phyloP scores from a whole-genome alignment of 2,113 vertebrate species.

The Sylvilagus bachmani region DNA sequence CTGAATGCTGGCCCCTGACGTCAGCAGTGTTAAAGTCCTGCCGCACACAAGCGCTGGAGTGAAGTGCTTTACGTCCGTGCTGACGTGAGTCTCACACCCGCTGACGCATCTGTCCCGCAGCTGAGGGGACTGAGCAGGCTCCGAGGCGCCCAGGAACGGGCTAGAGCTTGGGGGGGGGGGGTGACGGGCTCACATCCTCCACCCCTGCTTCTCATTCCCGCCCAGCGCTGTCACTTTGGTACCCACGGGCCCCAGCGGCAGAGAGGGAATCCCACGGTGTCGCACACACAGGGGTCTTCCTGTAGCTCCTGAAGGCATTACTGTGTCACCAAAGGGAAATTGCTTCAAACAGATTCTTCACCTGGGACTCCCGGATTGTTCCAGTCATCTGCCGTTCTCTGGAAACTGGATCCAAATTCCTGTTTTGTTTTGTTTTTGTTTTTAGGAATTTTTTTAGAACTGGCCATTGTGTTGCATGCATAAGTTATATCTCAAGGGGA shows the following conservation, averaged over 20 bases:
- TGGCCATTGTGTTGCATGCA: neutral
- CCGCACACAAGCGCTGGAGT: neutral
- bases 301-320: neutral
- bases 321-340: neutral
- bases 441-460: neutral
- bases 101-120: neutral
- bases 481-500: neutral
- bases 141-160: neutral
- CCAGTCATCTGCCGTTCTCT: neutral
- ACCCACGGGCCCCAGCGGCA: neutral
- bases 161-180: neutral
- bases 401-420: neutral
- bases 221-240: neutral
- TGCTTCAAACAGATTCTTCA: neutral
- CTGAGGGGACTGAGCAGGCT: neutral
- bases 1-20: too few species aligned
- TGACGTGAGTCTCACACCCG: neutral
- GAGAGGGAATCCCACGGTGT: neutral
- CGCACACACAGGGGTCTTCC: neutral
- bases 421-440: neutral
- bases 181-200: neutral
- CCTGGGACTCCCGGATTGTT: too few species aligned
- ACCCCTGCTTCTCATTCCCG: neutral
- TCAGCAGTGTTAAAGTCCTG: neutral
- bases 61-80: neutral